These are phyloP conservation scores for Trematomus bernacchii DNA, from an alignment of 2,797 vertebrate genomes.

Conservation along the genomic window DNA sequence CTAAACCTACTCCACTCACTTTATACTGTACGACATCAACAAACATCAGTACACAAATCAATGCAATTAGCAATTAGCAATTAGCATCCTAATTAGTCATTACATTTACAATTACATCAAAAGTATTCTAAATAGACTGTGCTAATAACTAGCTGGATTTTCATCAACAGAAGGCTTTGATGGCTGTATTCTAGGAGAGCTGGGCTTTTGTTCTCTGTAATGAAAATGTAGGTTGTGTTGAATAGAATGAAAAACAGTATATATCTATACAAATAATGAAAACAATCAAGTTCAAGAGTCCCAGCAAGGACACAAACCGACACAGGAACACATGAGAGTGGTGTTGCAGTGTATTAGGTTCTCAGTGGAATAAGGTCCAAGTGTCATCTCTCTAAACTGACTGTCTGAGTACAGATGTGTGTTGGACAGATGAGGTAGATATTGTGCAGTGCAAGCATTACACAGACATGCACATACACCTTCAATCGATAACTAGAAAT, in stretches of 20 bases:
- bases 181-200: slow-evolving; percentile 16
- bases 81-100: slow-evolving; percentile 63
- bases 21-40: slow-evolving; percentile 9
- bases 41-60: slow-evolving; percentile 42
- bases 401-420: not conserved
- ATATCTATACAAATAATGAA: not conserved
- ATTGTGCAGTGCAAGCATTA: not conserved
- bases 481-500: not conserved
- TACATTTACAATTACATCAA: slow-evolving; percentile 59
- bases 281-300: not conserved
- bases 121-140: slow-evolving; percentile 57
- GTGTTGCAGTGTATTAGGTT: not conserved
- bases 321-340: not conserved
- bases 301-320: not conserved
- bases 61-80: slow-evolving; percentile 60
- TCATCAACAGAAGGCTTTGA: slow-evolving; percentile 46
- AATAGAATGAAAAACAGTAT: slow-evolving; percentile 2
- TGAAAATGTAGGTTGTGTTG: slow-evolving; percentile 17
- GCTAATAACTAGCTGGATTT: slow-evolving; percentile 44
- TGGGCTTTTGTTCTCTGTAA: slow-evolving; percentile 20
- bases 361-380: not conserved
- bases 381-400: not conserved
- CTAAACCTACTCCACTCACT: slow-evolving; percentile 8
- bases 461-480: not conserved
- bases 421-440: not conserved